Evolutionary conservation across 2,888 invertebrate genomes (phyloP).

Genomic region (Siphlonurus alternatus): DNA sequence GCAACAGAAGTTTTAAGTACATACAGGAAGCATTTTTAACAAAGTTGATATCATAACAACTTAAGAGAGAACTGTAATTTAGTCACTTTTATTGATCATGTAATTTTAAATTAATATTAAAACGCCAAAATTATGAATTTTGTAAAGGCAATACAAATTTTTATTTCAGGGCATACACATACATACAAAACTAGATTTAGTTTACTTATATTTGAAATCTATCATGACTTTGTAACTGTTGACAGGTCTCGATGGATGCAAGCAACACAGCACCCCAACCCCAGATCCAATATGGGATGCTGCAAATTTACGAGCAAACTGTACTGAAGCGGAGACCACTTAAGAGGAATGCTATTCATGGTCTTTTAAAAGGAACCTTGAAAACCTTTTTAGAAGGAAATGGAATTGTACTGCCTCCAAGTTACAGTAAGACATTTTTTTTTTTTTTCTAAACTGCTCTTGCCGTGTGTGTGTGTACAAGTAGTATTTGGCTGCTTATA

Average conservation of each 20-base stretch:
- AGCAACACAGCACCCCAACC: neutral
- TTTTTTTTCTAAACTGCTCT: too few species aligned
- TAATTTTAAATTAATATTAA: too few species aligned
- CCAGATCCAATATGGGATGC: neutral
- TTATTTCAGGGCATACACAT: too few species aligned
- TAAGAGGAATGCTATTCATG: neutral
- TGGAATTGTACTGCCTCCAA: neutral
- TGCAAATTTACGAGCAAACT: neutral
- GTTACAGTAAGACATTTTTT: neutral
- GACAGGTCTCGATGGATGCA: neutral
- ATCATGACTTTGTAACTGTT: neutral
- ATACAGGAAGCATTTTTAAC: too few species aligned
- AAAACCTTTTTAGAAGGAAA: neutral
- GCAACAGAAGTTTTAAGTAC: too few species aligned
- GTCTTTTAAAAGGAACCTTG: neutral
- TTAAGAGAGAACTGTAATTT: too few species aligned
- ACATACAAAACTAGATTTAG: neutral
- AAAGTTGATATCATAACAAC: too few species aligned
- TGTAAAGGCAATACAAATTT: too few species aligned
- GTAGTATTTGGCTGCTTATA: too few species aligned
- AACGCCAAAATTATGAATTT: too few species aligned
- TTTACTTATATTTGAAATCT: neutral
- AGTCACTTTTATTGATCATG: too few species aligned
- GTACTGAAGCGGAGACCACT: neutral
- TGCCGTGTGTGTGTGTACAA: too few species aligned